A percentile compares a stretch with the other conserved stretches of the same genome.
These are phyloP conservation scores for Drosophila tsacasi DNA, from an alignment of 1,140 invertebrate genomes.

Conservation along the genomic window DNA sequence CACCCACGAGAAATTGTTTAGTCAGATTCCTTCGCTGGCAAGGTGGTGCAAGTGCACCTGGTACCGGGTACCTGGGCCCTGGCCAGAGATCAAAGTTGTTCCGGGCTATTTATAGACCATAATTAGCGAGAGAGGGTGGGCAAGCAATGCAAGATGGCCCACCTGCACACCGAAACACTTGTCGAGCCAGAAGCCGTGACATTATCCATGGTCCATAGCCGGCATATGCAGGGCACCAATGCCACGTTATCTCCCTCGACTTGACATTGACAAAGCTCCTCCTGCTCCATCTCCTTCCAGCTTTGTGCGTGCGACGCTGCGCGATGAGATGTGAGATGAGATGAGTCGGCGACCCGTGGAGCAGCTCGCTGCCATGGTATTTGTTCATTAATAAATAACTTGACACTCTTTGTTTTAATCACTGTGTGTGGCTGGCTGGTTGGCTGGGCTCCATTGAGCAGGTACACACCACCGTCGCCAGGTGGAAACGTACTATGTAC, in stretches of 20 bases:
- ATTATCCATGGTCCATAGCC: slow-evolving; percentile 12
- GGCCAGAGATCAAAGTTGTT: slow-evolving; percentile 33
- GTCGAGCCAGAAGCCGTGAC: slow-evolving; percentile 19
- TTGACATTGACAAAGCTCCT: slow-evolving; percentile 55
- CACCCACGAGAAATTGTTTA: slow-evolving; percentile 3
- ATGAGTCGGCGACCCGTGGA: slow-evolving; percentile 37
- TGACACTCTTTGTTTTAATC: slow-evolving; percentile 74
- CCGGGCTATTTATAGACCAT: slow-evolving; percentile 26
- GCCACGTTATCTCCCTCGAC: slow-evolving; percentile 28
- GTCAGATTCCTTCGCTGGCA: slow-evolving; percentile 6
- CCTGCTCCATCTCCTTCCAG: slow-evolving; percentile 6
- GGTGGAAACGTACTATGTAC: slow-evolving; percentile 43
- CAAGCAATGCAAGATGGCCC: slow-evolving; percentile 9
- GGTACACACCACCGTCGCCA: slow-evolving; percentile 34
- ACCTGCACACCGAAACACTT: slow-evolving; percentile 8
- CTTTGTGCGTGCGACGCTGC: slow-evolving; percentile 26
- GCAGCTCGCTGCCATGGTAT: slow-evolving; percentile 47
- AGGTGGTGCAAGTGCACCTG: slow-evolving; percentile 33
- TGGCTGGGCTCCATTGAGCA: background rate
- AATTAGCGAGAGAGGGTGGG: slow-evolving; percentile 22
- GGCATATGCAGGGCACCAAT: slow-evolving; percentile 22
- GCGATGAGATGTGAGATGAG: slow-evolving; percentile 4
- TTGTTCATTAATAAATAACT: slow-evolving; percentile 80
- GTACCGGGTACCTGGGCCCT: background rate
- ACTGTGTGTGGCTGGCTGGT: slow-evolving; percentile 19